Conservation (phyloP, 2,113 vertebrate species). For the Callithrix jacchus region DNA sequence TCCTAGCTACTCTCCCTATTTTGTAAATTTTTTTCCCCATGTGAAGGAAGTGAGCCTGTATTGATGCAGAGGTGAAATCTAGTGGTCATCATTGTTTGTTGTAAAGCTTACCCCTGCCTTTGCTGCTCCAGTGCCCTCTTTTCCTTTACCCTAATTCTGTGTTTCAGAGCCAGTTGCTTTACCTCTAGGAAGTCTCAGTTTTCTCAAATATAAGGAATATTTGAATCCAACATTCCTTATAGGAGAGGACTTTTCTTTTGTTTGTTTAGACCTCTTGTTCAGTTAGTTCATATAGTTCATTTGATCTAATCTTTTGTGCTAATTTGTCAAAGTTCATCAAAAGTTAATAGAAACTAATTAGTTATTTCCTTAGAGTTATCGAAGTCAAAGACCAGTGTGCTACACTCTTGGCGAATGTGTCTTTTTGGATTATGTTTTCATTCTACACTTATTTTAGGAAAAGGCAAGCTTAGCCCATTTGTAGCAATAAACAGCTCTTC, state of each 20-base stretch:
- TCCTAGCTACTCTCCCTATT: neutral
- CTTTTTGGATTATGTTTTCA: neutral
- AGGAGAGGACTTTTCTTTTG: neutral
- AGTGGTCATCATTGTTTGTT: neutral
- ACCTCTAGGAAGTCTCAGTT: neutral
- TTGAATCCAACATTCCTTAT: neutral
- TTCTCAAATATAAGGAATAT: neutral
- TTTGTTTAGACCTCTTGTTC: neutral
- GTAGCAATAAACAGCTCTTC: neutral
- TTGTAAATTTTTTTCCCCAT: neutral
- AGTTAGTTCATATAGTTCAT: neutral
- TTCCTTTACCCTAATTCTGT: neutral
- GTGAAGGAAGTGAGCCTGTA: neutral
- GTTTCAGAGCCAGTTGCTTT: neutral
- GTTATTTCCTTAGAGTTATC: neutral
- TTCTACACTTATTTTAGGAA: neutral
- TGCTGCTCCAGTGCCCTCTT: neutral
- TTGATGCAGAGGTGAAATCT: neutral
- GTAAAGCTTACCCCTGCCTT: neutral
- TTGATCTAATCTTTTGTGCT: neutral
- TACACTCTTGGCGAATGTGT: neutral
- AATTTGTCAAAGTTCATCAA: conserved; percentile 1
- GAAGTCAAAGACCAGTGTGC: neutral
- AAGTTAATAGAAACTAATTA: neutral
- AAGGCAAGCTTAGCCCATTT: neutral